A percentile compares a stretch with the other conserved stretches of the same genome.
Conservation (phyloP, 2,888 invertebrate species). For the Homarus gammarus region DNA sequence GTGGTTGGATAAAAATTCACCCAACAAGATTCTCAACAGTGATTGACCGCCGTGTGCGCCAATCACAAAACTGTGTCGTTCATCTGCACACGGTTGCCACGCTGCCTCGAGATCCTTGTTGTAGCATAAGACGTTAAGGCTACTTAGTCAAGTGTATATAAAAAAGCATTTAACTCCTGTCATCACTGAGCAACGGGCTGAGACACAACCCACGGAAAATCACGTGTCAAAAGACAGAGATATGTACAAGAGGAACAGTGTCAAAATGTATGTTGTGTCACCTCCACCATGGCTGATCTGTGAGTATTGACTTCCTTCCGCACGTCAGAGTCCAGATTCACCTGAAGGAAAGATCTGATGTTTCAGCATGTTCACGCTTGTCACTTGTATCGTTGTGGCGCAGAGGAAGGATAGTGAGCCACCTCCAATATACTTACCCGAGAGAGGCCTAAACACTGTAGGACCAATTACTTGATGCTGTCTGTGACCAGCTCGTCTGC, state of each 20-base stretch:
- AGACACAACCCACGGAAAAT: neutral
- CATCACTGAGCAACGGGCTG: neutral
- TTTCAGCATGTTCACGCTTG: neutral
- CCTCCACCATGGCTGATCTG: slow-evolving; percentile 72
- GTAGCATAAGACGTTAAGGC: neutral
- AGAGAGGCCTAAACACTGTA: neutral
- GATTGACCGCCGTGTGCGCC: neutral
- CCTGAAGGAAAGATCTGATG: slow-evolving; percentile 62
- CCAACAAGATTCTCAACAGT: neutral
- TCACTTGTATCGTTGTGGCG: neutral
- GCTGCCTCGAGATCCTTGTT: slow-evolving; percentile 19
- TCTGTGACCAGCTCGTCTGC: too few relatives aligned
- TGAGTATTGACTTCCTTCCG: slow-evolving; percentile 70
- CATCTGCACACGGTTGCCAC: neutral
- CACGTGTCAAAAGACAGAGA: neutral
- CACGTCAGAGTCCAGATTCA: slow-evolving; percentile 68
- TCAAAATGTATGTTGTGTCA: slow-evolving; percentile 45
- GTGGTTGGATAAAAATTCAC: neutral
- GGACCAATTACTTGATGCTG: too few relatives aligned
- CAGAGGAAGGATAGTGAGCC: neutral
- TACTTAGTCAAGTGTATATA: too few relatives aligned
- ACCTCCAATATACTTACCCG: neutral
- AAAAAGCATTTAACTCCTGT: neutral
- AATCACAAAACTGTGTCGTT: neutral
- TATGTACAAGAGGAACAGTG: slow-evolving; percentile 1